Evolutionary conservation across 2,113 vertebrate species (phyloP), one percentile per base, ranked within the genome.

Genomic region (Stercorarius parasiticus): DNA sequence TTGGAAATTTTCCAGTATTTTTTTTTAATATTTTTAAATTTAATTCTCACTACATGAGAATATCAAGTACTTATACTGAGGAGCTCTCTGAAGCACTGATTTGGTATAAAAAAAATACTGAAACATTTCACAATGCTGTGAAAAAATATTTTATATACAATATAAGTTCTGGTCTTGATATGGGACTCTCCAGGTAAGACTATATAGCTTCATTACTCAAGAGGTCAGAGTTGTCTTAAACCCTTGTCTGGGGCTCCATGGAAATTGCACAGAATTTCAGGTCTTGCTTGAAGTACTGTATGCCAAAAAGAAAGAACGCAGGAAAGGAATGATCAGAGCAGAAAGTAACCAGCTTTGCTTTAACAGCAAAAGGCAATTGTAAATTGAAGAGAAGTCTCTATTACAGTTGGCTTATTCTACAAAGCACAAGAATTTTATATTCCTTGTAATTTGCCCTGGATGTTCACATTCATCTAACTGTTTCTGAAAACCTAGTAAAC

Each of bases 401-500:
- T 82, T 95, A 71, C 19, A 76, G 73, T 72, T 96, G 93, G 93
- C 87, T 76, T 93, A 71, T 69, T 91, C 77, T 79, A 96, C 77
- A 96, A 89, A 97, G 89, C 14, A 65, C 27, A n/a, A 87, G 43
- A 67, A 55, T 72, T 90, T 91, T 73, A 79, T 91, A 89, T 50
- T 86, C 61, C 53, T 91, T 11, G 5, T 85, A 79, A 87, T 76
- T 93, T 95, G n/a, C 47, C 20, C 61, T 59, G 55, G 82, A 78
- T 93, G 38, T 30, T 93, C 93, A 74, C n/a, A 36, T 86, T 64
- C 59, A 89, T 89, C 72, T 45, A 83, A 77, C 42, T 61, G 25
- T 86, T 96, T 95, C 80, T 93, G 72, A 59, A 96, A 95, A 74
- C 18, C 52, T 71, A 90, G 73, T 89, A 93, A 93, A 96, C 73